phyloP scores from a whole-genome alignment of 23 tunicate genomes.

The Halocynthia aurantium region DNA sequence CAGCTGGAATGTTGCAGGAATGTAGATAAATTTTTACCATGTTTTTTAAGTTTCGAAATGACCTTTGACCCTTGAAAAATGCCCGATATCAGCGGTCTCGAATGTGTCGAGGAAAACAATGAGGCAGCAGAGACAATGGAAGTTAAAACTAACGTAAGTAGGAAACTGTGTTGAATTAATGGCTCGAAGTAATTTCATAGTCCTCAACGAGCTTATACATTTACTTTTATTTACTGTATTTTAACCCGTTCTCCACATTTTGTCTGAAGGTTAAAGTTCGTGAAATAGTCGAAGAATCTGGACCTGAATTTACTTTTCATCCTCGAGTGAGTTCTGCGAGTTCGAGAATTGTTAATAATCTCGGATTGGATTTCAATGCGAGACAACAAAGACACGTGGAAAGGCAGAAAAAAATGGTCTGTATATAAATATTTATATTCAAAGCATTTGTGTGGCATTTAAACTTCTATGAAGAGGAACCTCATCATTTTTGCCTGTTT shows the following conservation, averaged over 20 bases:
- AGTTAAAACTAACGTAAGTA: background rate
- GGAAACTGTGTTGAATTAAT: background rate
- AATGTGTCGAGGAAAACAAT: conserved; percentile 9
- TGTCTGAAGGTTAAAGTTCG: background rate
- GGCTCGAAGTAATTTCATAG: background rate
- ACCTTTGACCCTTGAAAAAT: background rate
- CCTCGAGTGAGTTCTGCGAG: conserved; percentile 88
- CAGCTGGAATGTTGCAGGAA: too few relatives aligned
- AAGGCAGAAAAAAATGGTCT: conserved; percentile 48
- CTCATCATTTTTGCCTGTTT: too few relatives aligned
- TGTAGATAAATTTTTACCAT: too few relatives aligned
- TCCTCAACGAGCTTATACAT: background rate
- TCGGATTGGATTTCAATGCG: conserved; percentile 70
- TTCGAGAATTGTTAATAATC: conserved; percentile 52
- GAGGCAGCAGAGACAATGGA: background rate
- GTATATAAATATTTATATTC: background rate
- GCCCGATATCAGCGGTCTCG: conserved; percentile 25
- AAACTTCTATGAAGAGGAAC: too few relatives aligned
- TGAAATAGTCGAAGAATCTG: background rate
- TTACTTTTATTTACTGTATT: background rate
- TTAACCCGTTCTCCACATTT: background rate
- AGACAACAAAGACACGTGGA: conserved; percentile 81
- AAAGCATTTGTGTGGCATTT: too few relatives aligned
- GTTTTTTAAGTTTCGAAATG: too few relatives aligned
- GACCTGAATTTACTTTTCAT: conserved; percentile 74